Conservation (phyloP, 2,113 vertebrate species). For the Melanocharis versteri region DNA sequence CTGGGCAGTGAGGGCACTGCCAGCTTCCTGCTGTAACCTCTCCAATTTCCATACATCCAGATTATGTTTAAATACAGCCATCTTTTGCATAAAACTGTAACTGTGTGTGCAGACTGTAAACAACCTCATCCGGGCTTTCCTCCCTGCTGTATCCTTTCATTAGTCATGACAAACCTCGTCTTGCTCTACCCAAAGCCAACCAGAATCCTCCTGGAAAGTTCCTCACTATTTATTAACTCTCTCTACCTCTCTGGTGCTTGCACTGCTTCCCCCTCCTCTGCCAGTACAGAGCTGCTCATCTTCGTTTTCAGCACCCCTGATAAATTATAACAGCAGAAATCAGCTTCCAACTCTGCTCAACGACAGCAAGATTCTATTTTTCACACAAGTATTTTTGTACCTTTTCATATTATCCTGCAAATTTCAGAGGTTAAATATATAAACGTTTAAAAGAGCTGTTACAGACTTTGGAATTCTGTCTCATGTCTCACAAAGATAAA, state of each 20-base stretch:
- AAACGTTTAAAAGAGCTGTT: not conserved
- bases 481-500: not conserved
- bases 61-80: not conserved
- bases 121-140: not conserved
- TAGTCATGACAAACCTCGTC: not conserved
- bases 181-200: not conserved
- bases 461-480: not conserved
- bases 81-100: not conserved
- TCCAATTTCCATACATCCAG: not conserved
- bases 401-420: not conserved
- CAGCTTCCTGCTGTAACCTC: not conserved
- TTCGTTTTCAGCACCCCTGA: not conserved
- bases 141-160: not conserved
- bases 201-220: conserved; percentile 5
- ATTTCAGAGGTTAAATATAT: not conserved
- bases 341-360: not conserved
- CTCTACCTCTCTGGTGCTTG: not conserved
- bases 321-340: not conserved
- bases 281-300: not conserved
- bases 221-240: not conserved
- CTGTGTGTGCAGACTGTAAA: not conserved
- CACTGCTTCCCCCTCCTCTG: not conserved
- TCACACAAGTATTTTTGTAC: not conserved
- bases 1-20: not conserved
- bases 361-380: not conserved